A percentile compares a stretch with the other conserved stretches of the same genome.
Evolutionary conservation across 2,113 vertebrate species (phyloP).

Genomic region (Oreocharis arfaki): DNA sequence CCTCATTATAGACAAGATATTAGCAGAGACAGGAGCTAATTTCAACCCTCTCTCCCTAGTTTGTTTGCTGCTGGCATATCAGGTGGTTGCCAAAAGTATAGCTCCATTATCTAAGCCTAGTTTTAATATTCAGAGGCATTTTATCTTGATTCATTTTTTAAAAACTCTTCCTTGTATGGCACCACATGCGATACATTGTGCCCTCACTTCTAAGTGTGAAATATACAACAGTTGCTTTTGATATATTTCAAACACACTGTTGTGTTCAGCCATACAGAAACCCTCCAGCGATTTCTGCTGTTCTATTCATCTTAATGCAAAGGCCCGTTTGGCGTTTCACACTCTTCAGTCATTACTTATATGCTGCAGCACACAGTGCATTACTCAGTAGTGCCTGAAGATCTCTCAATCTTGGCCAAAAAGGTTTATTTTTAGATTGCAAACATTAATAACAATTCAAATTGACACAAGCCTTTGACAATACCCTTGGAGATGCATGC

Average conservation of each 20-base stretch:
- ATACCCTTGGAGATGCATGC: not conserved
- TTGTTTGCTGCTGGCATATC: not conserved
- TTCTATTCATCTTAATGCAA: constrained; percentile 33
- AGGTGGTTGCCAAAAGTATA: not conserved
- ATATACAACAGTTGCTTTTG: not conserved
- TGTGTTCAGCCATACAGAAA: not conserved
- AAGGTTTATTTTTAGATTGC: constrained; percentile 2
- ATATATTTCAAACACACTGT: constrained; percentile 3
- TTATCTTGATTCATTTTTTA: not conserved
- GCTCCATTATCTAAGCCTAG: not conserved
- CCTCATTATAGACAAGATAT: not conserved
- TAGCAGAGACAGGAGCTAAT: not conserved
- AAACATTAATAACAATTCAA: not conserved
- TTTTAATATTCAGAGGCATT: not conserved
- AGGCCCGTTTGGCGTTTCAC: not conserved
- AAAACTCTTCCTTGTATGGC: not conserved
- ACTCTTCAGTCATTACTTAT: constrained; percentile 2
- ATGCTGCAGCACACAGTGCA: not conserved
- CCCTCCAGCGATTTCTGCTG: not conserved
- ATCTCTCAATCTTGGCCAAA: not conserved
- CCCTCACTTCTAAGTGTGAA: not conserved
- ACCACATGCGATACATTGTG: not conserved
- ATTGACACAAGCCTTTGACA: not conserved
- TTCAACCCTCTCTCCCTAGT: not conserved
- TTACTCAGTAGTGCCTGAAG: not conserved